Conservation (phyloP, 2,113 vertebrate species). For the Sula dactylatra region DNA sequence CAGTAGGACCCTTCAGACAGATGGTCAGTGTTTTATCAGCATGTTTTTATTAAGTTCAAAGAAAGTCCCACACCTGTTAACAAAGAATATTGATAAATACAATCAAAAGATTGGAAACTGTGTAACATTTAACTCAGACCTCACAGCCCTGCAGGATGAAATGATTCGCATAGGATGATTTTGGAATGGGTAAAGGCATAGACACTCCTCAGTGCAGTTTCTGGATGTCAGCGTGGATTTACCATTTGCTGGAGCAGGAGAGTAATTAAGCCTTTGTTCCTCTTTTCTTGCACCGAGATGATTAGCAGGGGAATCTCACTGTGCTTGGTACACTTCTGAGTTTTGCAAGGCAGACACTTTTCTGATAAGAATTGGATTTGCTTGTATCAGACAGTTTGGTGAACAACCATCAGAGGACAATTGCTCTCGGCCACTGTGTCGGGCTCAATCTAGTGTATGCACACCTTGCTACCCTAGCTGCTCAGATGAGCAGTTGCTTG, state of each 20-base stretch:
- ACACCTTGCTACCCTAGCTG: not conserved
- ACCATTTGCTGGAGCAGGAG: not conserved
- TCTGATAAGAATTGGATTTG: not conserved
- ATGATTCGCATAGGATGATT: not conserved
- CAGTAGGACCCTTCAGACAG: not conserved
- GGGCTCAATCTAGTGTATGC: not conserved
- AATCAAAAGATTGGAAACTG: not conserved
- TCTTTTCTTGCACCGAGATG: not conserved
- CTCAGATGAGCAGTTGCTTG: not conserved
- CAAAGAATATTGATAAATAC: not conserved
- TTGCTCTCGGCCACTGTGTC: not conserved
- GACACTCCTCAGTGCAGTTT: accelerated
- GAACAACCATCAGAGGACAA: not conserved
- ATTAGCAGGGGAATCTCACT: not conserved
- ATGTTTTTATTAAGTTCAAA: not conserved
- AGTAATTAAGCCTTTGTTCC: not conserved
- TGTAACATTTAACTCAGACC: not conserved
- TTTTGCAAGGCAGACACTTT: constrained; percentile 1
- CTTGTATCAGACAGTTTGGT: not conserved
- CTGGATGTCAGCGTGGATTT: not conserved
- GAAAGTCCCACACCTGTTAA: not conserved
- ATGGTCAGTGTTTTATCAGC: not conserved
- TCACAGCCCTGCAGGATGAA: not conserved
- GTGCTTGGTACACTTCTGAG: not conserved
- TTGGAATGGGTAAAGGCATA: not conserved